Evolutionary conservation across 2,888 invertebrate species (phyloP).

Genomic region (Tetropium fuscum): DNA sequence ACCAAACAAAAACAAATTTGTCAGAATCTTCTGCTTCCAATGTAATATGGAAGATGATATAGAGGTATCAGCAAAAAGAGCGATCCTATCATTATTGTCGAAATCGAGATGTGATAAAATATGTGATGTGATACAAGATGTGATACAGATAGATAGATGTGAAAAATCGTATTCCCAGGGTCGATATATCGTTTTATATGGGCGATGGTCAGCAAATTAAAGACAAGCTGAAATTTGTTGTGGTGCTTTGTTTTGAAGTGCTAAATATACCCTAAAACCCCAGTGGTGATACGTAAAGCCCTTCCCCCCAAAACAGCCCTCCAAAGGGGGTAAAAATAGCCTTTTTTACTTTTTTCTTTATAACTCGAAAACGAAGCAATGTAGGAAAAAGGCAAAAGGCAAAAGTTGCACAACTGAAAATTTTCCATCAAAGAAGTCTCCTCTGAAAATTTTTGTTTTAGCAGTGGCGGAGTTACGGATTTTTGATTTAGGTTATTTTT

Average conservation of each 20-base stretch:
- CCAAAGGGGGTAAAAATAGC: neutral
- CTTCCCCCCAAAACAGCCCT: neutral
- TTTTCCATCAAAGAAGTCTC: neutral
- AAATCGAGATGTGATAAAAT: too few species aligned
- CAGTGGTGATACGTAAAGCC: neutral
- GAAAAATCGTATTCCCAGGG: too few species aligned
- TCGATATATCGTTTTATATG: too few species aligned
- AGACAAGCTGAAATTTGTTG: constrained; percentile 14
- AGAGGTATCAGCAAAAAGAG: too few species aligned
- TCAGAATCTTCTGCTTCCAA: too few species aligned
- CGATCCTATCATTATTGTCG: too few species aligned
- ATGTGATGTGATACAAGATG: too few species aligned
- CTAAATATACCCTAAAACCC: neutral
- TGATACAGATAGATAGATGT: too few species aligned
- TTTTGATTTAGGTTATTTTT: constrained; percentile 2
- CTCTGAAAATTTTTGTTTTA: neutral
- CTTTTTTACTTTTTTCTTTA: neutral
- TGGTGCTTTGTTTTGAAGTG: neutral
- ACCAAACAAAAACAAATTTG: too few species aligned
- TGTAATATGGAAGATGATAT: too few species aligned
- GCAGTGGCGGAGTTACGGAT: neutral
- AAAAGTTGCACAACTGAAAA: neutral
- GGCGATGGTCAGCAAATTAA: too few species aligned
- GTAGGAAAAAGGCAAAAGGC: neutral
- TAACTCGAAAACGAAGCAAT: neutral